Evolutionary conservation across 1,140 invertebrate genomes (phyloP).

Genomic region (Scaptodrosophila lebanonensis): DNA sequence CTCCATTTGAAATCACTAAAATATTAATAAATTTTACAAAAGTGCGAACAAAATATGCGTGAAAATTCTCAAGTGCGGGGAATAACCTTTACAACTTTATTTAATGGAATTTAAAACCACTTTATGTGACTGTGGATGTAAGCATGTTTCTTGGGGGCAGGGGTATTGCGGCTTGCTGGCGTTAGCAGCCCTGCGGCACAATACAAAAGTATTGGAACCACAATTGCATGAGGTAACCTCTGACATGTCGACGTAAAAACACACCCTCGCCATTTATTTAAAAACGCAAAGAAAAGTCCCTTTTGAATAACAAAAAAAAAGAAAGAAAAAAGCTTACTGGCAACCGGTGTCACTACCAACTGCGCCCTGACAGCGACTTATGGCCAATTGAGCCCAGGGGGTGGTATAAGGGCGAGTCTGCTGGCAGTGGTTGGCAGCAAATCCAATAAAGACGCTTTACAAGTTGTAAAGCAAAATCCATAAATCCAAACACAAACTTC

Average conservation of each 20-base stretch:
- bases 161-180: slow-evolving; percentile 28
- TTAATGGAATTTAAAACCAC: slow-evolving; percentile 77
- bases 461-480: slow-evolving; percentile 67
- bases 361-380: slow-evolving; percentile 62
- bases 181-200: slow-evolving; percentile 49
- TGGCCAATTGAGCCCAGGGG: slow-evolving; percentile 59
- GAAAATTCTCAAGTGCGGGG: slow-evolving; percentile 59
- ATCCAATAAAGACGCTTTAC: slow-evolving; percentile 76
- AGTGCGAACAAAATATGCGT: slow-evolving; percentile 74
- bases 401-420: slow-evolving; percentile 1
- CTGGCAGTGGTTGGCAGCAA: slow-evolving; percentile 34
- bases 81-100: slow-evolving; percentile 73
- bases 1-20: slow-evolving; percentile 74
- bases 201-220: slow-evolving; percentile 33
- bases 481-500: slow-evolving; percentile 37
- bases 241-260: slow-evolving; percentile 38
- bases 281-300: no score
- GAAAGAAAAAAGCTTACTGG: slow-evolving; percentile 47
- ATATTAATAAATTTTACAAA: slow-evolving; percentile 76
- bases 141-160: slow-evolving; percentile 27
- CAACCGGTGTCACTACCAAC: slow-evolving; percentile 68
- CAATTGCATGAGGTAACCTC: slow-evolving; percentile 72
- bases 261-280: slow-evolving; percentile 24
- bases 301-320: slow-evolving; percentile 12
- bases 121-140: slow-evolving; percentile 42